Evolutionary conservation across 2,113 vertebrate genomes (phyloP).

Genomic region (Phoxinus phoxinus): DNA sequence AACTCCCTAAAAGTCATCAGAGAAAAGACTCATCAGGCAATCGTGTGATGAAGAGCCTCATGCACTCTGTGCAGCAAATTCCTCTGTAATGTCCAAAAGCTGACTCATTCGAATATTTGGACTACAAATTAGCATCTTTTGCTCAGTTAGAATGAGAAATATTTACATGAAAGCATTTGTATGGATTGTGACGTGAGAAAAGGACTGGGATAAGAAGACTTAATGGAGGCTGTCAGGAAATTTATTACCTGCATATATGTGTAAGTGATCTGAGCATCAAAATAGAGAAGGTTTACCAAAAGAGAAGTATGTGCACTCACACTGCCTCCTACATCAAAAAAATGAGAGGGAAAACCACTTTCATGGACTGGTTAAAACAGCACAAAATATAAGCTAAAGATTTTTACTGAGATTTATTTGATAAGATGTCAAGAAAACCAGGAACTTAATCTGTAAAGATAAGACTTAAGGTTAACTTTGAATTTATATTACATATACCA

Average conservation of each 20-base stretch:
- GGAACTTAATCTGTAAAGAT: not conserved
- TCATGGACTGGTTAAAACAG: conserved; percentile 7
- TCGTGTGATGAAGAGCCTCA: conserved; percentile 22
- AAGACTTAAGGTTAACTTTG: not conserved
- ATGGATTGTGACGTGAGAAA: not conserved
- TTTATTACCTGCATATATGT: not conserved
- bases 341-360: not conserved
- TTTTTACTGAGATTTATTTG: not conserved
- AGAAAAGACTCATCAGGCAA: conserved; percentile 5
- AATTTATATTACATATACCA: conserved; percentile 11
- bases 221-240: not conserved
- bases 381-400: not conserved
- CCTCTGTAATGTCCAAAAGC: conserved; percentile 4
- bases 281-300: not conserved
- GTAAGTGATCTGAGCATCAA: not conserved
- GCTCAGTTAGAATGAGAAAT: not conserved
- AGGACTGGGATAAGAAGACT: not conserved
- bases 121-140: not conserved
- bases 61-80: conserved; percentile 14
- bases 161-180: not conserved
- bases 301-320: not conserved
- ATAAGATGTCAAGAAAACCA: not conserved
- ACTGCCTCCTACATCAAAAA: conserved; percentile 10
- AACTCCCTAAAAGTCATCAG: conserved; percentile 36
- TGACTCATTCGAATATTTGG: not conserved